Percentiles rank a stretch among this genome's conserved stretches.
These are phyloP conservation scores for Philhelius pedissequus DNA, from an alignment of 2,888 invertebrate genomes.

Conservation along the genomic window DNA sequence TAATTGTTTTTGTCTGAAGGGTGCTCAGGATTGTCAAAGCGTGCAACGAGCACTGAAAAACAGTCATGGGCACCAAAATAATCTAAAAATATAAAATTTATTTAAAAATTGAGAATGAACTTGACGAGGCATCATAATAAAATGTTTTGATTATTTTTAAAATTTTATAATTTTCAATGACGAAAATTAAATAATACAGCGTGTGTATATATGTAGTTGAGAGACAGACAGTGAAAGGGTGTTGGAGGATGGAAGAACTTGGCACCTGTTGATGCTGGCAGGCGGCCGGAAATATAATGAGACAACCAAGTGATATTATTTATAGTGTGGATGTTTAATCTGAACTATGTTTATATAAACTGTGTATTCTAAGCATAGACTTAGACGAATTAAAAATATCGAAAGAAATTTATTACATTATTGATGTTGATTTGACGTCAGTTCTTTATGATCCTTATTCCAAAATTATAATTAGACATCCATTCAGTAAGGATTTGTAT, in stretches of 20 bases:
- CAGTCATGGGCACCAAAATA: not conserved
- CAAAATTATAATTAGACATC: too few relatives aligned
- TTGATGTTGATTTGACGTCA: too few relatives aligned
- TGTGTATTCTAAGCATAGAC: not conserved
- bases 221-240: not conserved
- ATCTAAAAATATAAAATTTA: constrained; percentile 13
- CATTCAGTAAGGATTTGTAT: too few relatives aligned
- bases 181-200: not conserved
- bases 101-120: constrained; percentile 3
- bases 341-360: not conserved
- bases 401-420: too few relatives aligned
- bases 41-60: not conserved
- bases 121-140: not conserved
- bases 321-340: not conserved
- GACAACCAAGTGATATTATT: not conserved
- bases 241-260: not conserved
- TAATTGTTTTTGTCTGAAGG: not conserved
- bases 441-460: too few relatives aligned
- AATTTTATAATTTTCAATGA: constrained; percentile 7
- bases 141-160: constrained; percentile 3
- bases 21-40: not conserved
- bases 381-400: too few relatives aligned
- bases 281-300: not conserved
- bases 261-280: constrained; percentile 23
- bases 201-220: not conserved